Evolutionary conservation across 2,888 invertebrate species (phyloP), one percentile per base, ranked within the genome.

Genomic region (Leucania comma): DNA sequence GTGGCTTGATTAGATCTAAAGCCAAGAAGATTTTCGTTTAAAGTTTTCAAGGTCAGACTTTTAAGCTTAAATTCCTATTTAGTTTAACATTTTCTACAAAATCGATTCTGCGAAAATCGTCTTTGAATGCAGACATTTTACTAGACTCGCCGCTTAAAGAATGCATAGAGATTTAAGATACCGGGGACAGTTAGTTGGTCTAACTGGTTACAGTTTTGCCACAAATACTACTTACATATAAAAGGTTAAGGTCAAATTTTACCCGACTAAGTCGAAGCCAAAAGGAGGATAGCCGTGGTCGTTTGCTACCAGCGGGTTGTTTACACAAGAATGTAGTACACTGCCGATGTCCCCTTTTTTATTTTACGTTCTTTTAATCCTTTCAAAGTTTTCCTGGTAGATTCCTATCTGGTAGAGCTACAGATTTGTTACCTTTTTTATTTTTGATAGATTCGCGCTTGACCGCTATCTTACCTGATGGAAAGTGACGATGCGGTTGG

Each of bases 1-100:
- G 46, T 51, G 50, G 10, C 10, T 46, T 65, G 54, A 78, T 81
- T 78, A 72, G 22, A 64, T 61, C 32, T 60, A 29, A 12, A 56
- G n/a, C 35, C 22, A 51, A 12, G 32, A 54, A 32, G 6, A 6
- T 63, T n/a, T 56, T 29, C 12, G 9, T 9, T 26, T 50, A 5
- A 42, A 46, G 4, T 35, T 59, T 32, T 53, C 48, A 38, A 24
- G 35, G 14, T 35, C 22, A 32, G 9, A 35, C 17, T 58, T 35
- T 17, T 9, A 38, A 10, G 14, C 17, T 20, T 5, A 1, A 6
- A n/a, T 51, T 17, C 9, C 12, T 29, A n/a, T n/a, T 48, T 10
- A 5, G 6, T 46, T 63, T 20, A 22, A 35, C 26, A 9, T 24
- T 24, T 26, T 29, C 17, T 48, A 17, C 17, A 48, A 54, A 35